Percentiles rank a stretch among this genome's conserved stretches.
phyloP scores from a whole-genome alignment of 2,113 vertebrate species.

The Isichthys henryi region DNA sequence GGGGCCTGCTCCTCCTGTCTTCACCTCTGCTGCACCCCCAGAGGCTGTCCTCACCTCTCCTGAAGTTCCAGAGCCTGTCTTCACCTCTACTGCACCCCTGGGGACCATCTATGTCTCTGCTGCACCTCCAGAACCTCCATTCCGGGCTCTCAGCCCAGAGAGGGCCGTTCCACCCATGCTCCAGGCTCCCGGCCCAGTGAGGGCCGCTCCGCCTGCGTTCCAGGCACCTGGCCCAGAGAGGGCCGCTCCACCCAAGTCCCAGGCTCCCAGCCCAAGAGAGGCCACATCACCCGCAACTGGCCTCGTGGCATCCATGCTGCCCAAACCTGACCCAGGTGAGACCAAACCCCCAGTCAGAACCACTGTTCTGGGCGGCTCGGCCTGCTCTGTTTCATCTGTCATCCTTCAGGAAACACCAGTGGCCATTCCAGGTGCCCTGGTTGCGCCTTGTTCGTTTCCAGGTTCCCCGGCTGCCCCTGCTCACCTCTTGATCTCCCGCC shows the following conservation, averaged over 20 bases:
- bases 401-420: neutral
- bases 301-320: neutral
- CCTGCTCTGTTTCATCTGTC: neutral
- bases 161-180: neutral
- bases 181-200: neutral
- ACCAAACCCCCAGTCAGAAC: neutral
- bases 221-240: neutral
- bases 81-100: neutral
- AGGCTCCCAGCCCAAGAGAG: neutral
- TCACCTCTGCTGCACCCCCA: neutral
- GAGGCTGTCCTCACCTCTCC: neutral
- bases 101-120: neutral
- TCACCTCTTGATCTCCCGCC: neutral
- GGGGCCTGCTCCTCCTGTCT: neutral
- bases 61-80: neutral
- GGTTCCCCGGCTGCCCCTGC: neutral
- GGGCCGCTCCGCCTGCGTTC: neutral
- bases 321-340: neutral
- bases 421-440: neutral
- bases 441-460: neutral
- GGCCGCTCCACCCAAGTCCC: neutral
- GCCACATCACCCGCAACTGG: neutral
- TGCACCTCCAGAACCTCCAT: neutral
- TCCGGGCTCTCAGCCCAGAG: neutral
- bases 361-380: neutral